Conservation (phyloP, 2,797 vertebrate species). For the Amazonetta brasiliensis region DNA sequence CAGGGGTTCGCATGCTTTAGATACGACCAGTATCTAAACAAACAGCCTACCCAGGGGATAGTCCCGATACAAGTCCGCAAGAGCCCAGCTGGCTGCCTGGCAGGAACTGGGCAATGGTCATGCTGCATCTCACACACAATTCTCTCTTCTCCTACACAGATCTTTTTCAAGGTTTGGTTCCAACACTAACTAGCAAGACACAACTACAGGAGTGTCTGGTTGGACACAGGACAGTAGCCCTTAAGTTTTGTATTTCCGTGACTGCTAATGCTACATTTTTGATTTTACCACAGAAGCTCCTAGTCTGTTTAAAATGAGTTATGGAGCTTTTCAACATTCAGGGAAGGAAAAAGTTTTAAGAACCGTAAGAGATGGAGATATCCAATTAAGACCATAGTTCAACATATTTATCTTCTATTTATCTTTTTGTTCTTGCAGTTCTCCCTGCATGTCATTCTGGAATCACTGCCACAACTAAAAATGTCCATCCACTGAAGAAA, state of each 20-base stretch:
- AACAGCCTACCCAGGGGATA: neutral
- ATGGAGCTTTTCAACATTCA: neutral
- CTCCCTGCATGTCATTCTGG: neutral
- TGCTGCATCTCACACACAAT: fast-evolving
- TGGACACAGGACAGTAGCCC: neutral
- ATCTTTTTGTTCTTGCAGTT: neutral
- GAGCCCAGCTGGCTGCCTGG: neutral
- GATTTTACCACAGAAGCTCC: neutral
- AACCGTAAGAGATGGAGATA: neutral
- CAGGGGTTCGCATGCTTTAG: neutral
- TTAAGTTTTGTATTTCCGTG: neutral
- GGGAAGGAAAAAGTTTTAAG: neutral
- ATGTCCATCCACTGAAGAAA: neutral
- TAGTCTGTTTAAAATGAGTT: neutral
- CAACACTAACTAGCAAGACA: fast-evolving
- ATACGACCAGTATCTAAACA: neutral
- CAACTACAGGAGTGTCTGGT: fast-evolving
- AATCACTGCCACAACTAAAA: neutral
- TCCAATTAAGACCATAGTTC: neutral
- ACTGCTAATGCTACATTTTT: neutral
- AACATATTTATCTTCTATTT: neutral
- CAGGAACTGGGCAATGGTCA: neutral
- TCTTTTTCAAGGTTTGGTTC: neutral
- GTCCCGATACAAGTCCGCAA: neutral
- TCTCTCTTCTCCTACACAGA: neutral